Evolutionary conservation across 64 coral and sea anemone genomes (phyloP).

Genomic region (Cladopsammia gracilis): DNA sequence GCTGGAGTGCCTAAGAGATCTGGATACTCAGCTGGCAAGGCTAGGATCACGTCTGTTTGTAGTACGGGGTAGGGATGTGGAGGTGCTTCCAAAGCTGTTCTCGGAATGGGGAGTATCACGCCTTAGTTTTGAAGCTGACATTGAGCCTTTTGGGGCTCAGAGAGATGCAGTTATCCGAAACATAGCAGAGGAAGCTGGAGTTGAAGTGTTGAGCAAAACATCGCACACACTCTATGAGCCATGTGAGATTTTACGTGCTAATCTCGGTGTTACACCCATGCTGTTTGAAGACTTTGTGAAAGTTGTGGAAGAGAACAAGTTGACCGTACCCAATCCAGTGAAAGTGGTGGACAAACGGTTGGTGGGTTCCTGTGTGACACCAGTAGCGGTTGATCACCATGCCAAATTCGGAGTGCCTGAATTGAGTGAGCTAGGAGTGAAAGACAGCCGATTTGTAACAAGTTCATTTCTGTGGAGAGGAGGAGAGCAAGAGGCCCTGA

Average conservation of each 20-base stretch:
- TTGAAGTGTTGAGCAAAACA: conserved; percentile 69
- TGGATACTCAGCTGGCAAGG: conserved; percentile 38
- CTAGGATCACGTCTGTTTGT: conserved; percentile 80
- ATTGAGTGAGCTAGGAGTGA: conserved; percentile 64
- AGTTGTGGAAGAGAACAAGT: background rate
- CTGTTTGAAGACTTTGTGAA: conserved; percentile 46
- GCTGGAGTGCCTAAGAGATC: conserved; percentile 53
- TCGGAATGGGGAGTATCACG: conserved; percentile 54
- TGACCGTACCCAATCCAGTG: conserved; percentile 4
- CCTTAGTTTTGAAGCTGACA: conserved; percentile 77
- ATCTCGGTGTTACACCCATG: conserved; percentile 16
- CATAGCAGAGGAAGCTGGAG: conserved; percentile 59
- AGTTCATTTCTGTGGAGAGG: conserved; percentile 40
- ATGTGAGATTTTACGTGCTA: conserved; percentile 47
- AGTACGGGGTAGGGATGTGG: conserved; percentile 49
- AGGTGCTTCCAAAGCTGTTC: conserved; percentile 68
- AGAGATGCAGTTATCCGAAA: conserved; percentile 56
- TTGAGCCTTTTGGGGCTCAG: conserved; percentile 68
- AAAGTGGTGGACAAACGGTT: conserved; percentile 41
- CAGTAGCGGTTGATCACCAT: conserved; percentile 7
- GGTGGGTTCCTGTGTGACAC: conserved; percentile 7
- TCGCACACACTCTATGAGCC: conserved; percentile 75
- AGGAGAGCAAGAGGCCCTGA: conserved; percentile 59
- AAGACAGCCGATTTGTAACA: conserved; percentile 31
- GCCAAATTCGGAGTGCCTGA: conserved; percentile 25